Evolutionary conservation across 2,113 vertebrate genomes (phyloP).

Genomic region (Microtus ochrogaster): DNA sequence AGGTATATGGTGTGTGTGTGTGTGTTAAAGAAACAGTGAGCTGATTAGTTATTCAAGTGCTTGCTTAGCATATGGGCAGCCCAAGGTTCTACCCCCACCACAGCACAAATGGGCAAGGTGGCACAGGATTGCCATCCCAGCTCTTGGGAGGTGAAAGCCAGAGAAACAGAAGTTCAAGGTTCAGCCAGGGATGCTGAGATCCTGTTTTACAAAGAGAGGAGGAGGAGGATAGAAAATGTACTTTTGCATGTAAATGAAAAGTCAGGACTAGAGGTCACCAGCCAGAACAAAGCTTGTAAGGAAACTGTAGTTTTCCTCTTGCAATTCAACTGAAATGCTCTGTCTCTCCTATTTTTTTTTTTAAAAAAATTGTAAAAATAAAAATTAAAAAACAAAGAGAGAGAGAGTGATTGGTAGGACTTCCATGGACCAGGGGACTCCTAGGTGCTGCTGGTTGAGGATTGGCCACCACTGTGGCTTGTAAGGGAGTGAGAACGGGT

Average conservation of each 20-base stretch:
- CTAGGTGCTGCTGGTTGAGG: background rate
- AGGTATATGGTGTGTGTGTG: background rate
- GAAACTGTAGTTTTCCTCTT: background rate
- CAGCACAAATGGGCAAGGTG: background rate
- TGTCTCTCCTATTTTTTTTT: constrained; percentile 2
- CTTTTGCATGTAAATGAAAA: background rate
- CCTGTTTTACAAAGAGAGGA: background rate
- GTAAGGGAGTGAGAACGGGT: background rate
- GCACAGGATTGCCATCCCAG: background rate
- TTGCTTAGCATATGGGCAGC: background rate
- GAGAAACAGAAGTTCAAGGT: background rate
- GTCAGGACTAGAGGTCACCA: background rate
- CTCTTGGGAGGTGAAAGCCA: background rate
- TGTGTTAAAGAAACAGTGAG: background rate
- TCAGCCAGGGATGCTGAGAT: background rate
- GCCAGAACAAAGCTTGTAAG: background rate
- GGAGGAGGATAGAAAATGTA: background rate
- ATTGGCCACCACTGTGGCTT: background rate
- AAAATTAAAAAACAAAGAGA: background rate
- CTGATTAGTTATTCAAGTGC: background rate
- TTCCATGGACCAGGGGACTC: background rate
- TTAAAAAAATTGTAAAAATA: background rate
- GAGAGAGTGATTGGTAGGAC: background rate
- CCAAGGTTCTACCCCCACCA: background rate
- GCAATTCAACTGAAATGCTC: background rate